phyloP scores from a whole-genome alignment of 1,140 invertebrate species.

The Mercenaria mercenaria region DNA sequence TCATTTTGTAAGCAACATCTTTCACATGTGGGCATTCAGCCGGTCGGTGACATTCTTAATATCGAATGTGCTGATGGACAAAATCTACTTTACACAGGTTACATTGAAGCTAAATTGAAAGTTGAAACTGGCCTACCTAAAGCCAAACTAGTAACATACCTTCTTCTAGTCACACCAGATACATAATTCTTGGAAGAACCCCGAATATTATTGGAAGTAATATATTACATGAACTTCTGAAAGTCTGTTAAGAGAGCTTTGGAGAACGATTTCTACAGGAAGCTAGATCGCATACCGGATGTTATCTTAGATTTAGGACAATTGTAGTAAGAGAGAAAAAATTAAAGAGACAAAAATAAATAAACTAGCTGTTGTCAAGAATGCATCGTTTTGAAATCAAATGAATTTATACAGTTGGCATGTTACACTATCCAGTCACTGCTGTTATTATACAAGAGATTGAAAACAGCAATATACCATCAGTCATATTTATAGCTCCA shows the following conservation, averaged over 20 bases:
- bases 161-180: constrained; percentile 24
- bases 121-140: constrained; percentile 6
- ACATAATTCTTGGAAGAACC: neutral
- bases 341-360: neutral
- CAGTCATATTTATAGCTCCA: too few relatives aligned
- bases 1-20: constrained; percentile 14
- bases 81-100: neutral
- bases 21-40: neutral
- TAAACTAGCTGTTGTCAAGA: neutral
- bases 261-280: neutral
- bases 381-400: neutral
- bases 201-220: constrained; percentile 30
- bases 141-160: neutral
- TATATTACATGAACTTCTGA: neutral
- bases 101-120: constrained; percentile 1
- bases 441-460: too few relatives aligned
- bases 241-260: neutral
- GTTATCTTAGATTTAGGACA: constrained; percentile 6
- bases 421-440: constrained; percentile 14
- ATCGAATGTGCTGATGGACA: constrained; percentile 49
- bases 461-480: too few relatives aligned
- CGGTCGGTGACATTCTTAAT: neutral
- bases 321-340: constrained; percentile 5
- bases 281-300: neutral
- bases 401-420: neutral